Conservation (phyloP, 2,888 invertebrate genomes). For the Oxyteleia sp. region DNA sequence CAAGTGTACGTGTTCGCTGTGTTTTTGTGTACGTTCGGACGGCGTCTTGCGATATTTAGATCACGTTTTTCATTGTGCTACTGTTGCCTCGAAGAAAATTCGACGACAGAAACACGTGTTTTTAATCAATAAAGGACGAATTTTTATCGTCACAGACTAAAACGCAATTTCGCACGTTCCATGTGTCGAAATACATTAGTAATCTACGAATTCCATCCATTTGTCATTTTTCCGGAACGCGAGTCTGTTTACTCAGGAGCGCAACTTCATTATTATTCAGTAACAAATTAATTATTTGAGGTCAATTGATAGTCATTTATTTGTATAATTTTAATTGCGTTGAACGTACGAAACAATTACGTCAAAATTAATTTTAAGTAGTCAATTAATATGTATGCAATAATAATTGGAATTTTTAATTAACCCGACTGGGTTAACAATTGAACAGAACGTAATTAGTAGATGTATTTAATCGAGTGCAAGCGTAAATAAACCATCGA, state of each 20-base stretch:
- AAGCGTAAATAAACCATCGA: conserved; percentile 25
- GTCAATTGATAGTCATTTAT: neutral
- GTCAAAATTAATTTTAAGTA: conserved; percentile 4
- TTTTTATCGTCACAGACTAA: conserved; percentile 1
- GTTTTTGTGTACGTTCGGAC: conserved; percentile 38
- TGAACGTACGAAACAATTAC: neutral
- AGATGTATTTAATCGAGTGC: conserved; percentile 31
- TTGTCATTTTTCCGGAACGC: conserved; percentile 7
- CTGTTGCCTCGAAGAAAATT: conserved; percentile 22
- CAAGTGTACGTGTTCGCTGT: conserved; percentile 36
- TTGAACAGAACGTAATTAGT: conserved; percentile 18
- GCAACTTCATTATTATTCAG: neutral
- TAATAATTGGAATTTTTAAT: conserved; percentile 23
- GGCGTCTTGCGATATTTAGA: conserved; percentile 38
- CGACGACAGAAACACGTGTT: conserved; percentile 18
- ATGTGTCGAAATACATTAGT: conserved; percentile 21
- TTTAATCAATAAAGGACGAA: conserved; percentile 27
- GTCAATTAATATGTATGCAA: conserved; percentile 21
- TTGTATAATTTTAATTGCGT: neutral
- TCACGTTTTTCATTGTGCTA: conserved; percentile 35
- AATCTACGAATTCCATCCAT: conserved; percentile 6
- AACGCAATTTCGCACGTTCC: conserved; percentile 8
- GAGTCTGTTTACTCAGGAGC: conserved; percentile 15
- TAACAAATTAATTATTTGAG: neutral
- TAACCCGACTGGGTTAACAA: conserved; percentile 23